Evolutionary conservation across 2,113 vertebrate genomes (phyloP).

Genomic region (Nansenia antarctica): DNA sequence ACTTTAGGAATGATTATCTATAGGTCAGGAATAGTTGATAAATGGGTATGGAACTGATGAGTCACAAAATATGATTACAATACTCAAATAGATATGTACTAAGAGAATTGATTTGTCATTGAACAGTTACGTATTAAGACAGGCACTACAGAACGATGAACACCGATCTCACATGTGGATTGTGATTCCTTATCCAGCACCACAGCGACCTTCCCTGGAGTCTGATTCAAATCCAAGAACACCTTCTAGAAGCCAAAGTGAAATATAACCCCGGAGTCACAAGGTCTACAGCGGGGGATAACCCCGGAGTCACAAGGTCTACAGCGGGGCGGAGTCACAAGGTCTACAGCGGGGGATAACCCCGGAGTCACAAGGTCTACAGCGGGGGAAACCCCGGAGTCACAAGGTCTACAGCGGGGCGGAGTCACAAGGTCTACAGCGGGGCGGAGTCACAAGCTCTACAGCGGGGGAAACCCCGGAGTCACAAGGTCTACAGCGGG

Average conservation of each 20-base stretch:
- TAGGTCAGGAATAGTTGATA: no score
- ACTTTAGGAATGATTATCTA: no score
- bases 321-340: not conserved
- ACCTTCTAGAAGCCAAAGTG: not conserved
- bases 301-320: not conserved
- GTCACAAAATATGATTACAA: no score
- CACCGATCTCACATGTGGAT: not conserved
- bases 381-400: not conserved
- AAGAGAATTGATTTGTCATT: no score
- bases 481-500: not conserved
- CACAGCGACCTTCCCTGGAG: no score
- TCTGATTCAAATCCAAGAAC: no score
- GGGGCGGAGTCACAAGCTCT: not conserved
- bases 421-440: no score
- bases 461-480: not conserved
- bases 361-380: not conserved
- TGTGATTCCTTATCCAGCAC: not conserved
- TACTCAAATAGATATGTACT: no score
- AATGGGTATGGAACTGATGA: no score
- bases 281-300: not conserved
- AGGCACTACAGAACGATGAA: no score
- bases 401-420: not conserved
- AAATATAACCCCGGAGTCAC: not conserved
- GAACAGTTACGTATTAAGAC: no score
- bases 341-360: not conserved